phyloP scores from a whole-genome alignment of 2,888 invertebrate species.

The Nudaria mundana region DNA sequence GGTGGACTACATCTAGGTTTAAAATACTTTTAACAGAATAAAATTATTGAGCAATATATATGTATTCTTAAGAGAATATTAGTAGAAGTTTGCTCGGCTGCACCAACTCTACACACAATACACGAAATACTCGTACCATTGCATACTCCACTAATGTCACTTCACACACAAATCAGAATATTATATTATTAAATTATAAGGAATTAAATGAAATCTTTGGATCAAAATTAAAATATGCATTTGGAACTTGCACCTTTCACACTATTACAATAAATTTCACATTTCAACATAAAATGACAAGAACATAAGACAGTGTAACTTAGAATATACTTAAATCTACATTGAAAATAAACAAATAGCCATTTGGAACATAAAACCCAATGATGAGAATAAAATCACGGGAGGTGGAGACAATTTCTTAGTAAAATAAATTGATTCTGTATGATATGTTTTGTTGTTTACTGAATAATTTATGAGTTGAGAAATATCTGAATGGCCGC shows the following conservation, averaged over 20 bases:
- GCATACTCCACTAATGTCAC: conserved; percentile 78
- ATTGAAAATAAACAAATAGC: conserved; percentile 71
- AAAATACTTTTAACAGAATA: conserved; percentile 77
- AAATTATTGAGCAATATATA: conserved; percentile 78
- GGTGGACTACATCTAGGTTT: conserved; percentile 73
- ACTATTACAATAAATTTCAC: conserved; percentile 68
- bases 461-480: conserved; percentile 75
- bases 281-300: conserved; percentile 69
- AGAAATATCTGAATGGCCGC: conserved; percentile 71
- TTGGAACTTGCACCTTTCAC: conserved; percentile 74
- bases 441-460: conserved; percentile 78
- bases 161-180: conserved; percentile 65
- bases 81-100: conserved; percentile 80
- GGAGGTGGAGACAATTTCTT: conserved; percentile 58
- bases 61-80: conserved; percentile 75
- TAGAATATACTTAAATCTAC: conserved; percentile 75
- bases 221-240: conserved; percentile 77
- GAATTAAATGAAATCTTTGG: conserved; percentile 76
- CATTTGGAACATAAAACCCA: conserved; percentile 63
- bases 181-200: conserved; percentile 60
- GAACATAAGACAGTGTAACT: conserved; percentile 61
- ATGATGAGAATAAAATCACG: conserved; percentile 49
- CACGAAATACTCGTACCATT: conserved; percentile 72
- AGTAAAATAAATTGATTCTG: conserved; percentile 64
- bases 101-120: conserved; percentile 66